A percentile compares a stretch with the other conserved stretches of the same genome.
phyloP scores from a whole-genome alignment of 2,888 invertebrate genomes.

The Pseudococcus viburni region DNA sequence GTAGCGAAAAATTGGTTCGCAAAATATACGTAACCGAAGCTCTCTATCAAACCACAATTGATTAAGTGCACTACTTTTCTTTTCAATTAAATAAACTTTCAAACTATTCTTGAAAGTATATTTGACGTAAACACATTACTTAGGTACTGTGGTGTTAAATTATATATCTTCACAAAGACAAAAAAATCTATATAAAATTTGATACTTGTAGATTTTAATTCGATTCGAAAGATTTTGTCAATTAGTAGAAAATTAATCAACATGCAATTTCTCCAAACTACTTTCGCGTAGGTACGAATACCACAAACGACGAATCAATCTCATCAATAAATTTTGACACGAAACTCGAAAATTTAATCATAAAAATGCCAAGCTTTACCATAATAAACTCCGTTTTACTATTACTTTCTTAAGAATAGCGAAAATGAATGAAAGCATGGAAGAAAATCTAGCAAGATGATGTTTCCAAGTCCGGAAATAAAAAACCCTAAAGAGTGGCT shows the following conservation, averaged over 20 bases:
- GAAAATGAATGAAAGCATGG: constrained; percentile 40
- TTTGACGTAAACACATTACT: neutral
- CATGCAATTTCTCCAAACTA: too few species aligned
- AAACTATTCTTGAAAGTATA: neutral
- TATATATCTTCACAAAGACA: neutral
- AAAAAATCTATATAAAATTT: neutral
- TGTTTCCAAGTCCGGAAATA: constrained; percentile 45
- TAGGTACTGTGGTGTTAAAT: neutral
- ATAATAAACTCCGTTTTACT: constrained; percentile 32
- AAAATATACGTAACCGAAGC: constrained; percentile 7
- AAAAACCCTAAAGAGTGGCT: constrained; percentile 43
- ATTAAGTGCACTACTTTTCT: neutral
- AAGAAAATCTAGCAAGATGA: constrained; percentile 39
- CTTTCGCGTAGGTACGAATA: too few species aligned
- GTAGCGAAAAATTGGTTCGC: constrained; percentile 43
- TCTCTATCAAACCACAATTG: neutral
- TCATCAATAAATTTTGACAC: neutral
- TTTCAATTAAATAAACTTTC: neutral
- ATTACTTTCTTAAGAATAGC: constrained; percentile 47
- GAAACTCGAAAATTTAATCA: neutral
- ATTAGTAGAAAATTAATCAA: neutral
- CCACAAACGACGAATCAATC: too few species aligned
- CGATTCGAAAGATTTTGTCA: neutral
- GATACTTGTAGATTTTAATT: neutral
- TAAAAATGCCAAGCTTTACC: neutral